Conservation (phyloP, 2,113 vertebrate species). For the Silurus glanis region DNA sequence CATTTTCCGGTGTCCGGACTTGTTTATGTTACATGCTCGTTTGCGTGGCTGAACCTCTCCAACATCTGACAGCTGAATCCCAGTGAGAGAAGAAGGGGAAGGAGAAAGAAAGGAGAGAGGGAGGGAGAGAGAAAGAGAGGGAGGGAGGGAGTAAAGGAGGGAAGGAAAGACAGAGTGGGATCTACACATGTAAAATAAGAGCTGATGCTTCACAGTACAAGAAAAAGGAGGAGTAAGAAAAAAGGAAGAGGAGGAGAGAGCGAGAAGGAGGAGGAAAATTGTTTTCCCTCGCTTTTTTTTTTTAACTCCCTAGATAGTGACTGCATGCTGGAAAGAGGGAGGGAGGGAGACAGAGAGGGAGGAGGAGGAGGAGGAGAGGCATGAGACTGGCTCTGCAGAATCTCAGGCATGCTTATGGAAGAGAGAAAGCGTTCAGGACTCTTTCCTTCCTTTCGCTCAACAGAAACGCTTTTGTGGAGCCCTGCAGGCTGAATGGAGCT, state of each 20-base stretch:
- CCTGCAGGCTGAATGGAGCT: constrained; percentile 39
- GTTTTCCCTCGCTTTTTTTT: constrained; percentile 55
- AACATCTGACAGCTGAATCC: constrained; percentile 67
- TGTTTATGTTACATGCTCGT: constrained; percentile 67
- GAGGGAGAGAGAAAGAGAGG: constrained; percentile 10
- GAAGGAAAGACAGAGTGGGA: constrained; percentile 17
- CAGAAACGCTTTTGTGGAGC: constrained; percentile 74
- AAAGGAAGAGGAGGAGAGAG: constrained; percentile 53
- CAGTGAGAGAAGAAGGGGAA: constrained; percentile 57
- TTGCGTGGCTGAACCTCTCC: constrained; percentile 55
- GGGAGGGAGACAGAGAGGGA: constrained; percentile 54
- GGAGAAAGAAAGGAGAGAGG: constrained; percentile 17
- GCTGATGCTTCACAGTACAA: constrained; percentile 26
- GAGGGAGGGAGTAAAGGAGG: constrained; percentile 3
- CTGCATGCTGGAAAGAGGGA: constrained; percentile 12
- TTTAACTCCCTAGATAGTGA: constrained; percentile 13
- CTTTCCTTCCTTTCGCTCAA: constrained; percentile 65
- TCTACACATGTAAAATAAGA: constrained; percentile 34
- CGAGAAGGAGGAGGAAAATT: constrained; percentile 27
- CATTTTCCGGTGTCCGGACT: constrained; percentile 69
- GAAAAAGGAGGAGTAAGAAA: constrained; percentile 46
- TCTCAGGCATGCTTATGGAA: constrained; percentile 65
- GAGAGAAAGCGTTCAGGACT: constrained; percentile 66
- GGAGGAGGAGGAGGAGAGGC: constrained; percentile 57
- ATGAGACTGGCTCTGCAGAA: constrained; percentile 66